Base-by-base conservation (phyloP, 2,888 invertebrate species). In the Therioaphis trifolii region DNA sequence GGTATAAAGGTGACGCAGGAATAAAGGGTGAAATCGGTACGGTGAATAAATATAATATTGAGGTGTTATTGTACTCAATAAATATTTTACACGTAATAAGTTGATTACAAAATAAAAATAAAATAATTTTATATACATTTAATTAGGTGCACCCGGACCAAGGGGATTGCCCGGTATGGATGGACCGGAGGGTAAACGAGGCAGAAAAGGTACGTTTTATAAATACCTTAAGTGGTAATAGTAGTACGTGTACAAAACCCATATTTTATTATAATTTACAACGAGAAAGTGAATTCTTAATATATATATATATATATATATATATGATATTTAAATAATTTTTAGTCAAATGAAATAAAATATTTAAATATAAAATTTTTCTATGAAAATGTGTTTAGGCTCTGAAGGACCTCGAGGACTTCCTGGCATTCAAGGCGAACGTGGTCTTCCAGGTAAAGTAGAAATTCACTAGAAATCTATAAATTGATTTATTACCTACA, bases 151-250 rank as follows among this genome's bases (percentile, higher is more conserved):
- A 1, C 89, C 92, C 1, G 95, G 96, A 0, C 93, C 94, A 3
- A 90, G 95, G 86, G 95, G 95, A 29, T 87, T 94, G 14, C 94
- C 94, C 1, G 95, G 96, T 1, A 90, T 91, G 5, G 88, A 92
- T 7, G 96, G 95, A 0, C 91, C 93, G 0, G 94, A 95, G 88
- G 95, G 94, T 4, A 95, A 95, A 90, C 91, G 95, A 84, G 95
- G 95, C 0, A 95, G 94, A 88, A 90, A 94, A 85, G 95, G 95
- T 0, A 91, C 93, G 87, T 90, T 21, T 4, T 14, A 18, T 68
- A 68, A 40, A 52, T 68, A 3, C 1, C 12, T 35, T 5, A 5
- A 35, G 35, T 5, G 7, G 35, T 35, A 35, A 35, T 35, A 35
- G 7, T 35, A 35, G 7, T 35, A 7, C 35, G n/a, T n/a, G n/a